Evolutionary conservation across 92 coral and sea anemone genomes (phyloP), one percentile per base, ranked within the genome.

Genomic region (Zoanthus gigantus): DNA sequence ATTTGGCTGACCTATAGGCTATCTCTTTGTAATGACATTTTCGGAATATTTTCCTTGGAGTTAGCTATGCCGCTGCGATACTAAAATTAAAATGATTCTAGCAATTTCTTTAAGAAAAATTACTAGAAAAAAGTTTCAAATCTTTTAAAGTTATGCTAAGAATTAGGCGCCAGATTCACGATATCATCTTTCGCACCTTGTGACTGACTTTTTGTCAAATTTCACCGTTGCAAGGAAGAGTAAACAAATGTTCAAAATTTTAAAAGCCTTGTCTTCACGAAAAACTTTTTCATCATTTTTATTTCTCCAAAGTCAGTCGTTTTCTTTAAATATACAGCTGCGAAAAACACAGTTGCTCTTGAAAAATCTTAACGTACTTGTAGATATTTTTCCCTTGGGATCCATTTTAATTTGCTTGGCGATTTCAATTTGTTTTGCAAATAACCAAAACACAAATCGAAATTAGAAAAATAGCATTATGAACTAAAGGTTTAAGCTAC

Each of bases 181-280:
- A 37, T 61, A 57, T 9, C 29, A 69, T 69, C 50, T 53, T 7
- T 16, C n/a, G 9, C 44, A 29, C 23, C 28, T 60, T 79, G 42
- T 78, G 5, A 18, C 42, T 4, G 66, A 1, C 6, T 8, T 63
- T 50, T 79, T 81, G 61, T 23, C 75, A 65, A 37, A 67, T 50
- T 61, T 63, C 47, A 30, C 18, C 44, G 34, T 61, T 29, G 71
- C 16, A 30, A 57, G 17, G 31, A 14, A 7, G 15, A 9, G 28
- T 60, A 31, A 72, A 29, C 37, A 65, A 68, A 53, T 29, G 75
- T 60, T 86, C 88, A 52, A 85, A 60, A 74, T 58, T 75, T 11
- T 74, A 10, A 42, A 37, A 77, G 29, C 58, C 63, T 14, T 71
- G 61, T 47, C 69, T 63, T 18, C 67, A 23, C 72, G 15, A 15